Conservation (phyloP, 2,888 invertebrate species). For the Tipula confusa region DNA sequence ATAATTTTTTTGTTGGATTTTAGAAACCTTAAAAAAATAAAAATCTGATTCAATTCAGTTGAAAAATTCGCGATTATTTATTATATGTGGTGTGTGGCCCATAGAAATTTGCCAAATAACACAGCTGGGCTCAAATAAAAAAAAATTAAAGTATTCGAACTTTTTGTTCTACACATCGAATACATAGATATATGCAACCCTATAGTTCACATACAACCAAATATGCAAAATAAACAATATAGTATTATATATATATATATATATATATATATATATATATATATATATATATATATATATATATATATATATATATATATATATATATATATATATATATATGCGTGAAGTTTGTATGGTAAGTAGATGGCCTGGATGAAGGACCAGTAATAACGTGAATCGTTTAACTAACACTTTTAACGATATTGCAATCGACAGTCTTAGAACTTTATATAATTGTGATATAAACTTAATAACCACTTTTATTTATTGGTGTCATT, state of each 20-base stretch:
- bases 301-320: too few relatives aligned
- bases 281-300: background rate
- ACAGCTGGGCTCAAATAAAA: background rate
- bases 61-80: constrained; percentile 7
- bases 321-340: background rate
- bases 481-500: too few relatives aligned
- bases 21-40: background rate
- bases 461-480: too few relatives aligned
- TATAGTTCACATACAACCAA: background rate
- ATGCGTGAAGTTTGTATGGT: too few relatives aligned
- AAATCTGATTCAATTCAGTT: background rate
- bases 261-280: too few relatives aligned
- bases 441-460: too few relatives aligned
- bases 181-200: background rate
- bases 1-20: constrained; percentile 4
- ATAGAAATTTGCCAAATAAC: background rate
- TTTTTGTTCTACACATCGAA: background rate
- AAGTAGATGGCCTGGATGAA: too few relatives aligned
- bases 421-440: too few relatives aligned
- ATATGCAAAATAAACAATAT: background rate
- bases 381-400: too few relatives aligned
- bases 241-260: background rate
- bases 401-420: too few relatives aligned
- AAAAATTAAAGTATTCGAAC: background rate
- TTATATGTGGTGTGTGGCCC: background rate